Percentiles rank a stretch among this genome's conserved stretches.
Evolutionary conservation across 1,140 invertebrate species (phyloP).

Genomic region (Ceratosolen fusciceps): DNA sequence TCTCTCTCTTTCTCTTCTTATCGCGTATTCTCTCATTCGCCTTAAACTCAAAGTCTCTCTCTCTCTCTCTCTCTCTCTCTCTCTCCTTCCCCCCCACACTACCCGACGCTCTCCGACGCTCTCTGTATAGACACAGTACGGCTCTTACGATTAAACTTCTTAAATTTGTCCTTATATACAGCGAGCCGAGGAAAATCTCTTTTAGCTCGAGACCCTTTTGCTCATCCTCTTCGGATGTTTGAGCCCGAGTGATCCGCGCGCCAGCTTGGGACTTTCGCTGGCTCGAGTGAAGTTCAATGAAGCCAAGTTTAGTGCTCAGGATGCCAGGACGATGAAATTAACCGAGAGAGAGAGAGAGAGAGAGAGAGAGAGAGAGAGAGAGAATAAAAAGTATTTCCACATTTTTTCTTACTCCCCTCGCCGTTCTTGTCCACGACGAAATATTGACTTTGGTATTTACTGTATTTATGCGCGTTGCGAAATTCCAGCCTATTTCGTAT

Average conservation of each 20-base stretch:
- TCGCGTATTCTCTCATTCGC: not conserved
- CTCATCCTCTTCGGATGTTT: not conserved
- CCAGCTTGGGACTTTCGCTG: conserved; percentile 3
- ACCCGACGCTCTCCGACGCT: too few species aligned
- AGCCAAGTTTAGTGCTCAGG: not conserved
- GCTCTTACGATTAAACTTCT: conserved; percentile 42
- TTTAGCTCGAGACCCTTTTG: conserved; percentile 23
- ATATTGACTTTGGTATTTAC: too few species aligned
- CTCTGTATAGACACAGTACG: too few species aligned
- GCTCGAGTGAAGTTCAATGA: not conserved
- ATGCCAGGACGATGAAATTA: not conserved
- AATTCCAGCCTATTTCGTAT: too few species aligned
- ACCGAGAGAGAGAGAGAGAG: not conserved
- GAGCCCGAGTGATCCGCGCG: not conserved
- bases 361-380: not conserved
- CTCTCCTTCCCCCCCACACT: too few species aligned
- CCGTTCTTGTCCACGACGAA: too few species aligned
- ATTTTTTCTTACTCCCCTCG: too few species aligned
- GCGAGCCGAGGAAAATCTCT: conserved; percentile 4
- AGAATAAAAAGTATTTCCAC: too few species aligned
- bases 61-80: too few species aligned
- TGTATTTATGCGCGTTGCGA: too few species aligned
- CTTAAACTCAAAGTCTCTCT: not conserved
- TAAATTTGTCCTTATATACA: conserved; percentile 31
- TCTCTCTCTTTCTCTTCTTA: not conserved